Evolutionary conservation across 2,113 vertebrate genomes (phyloP).

Genomic region (Lepus europaeus): DNA sequence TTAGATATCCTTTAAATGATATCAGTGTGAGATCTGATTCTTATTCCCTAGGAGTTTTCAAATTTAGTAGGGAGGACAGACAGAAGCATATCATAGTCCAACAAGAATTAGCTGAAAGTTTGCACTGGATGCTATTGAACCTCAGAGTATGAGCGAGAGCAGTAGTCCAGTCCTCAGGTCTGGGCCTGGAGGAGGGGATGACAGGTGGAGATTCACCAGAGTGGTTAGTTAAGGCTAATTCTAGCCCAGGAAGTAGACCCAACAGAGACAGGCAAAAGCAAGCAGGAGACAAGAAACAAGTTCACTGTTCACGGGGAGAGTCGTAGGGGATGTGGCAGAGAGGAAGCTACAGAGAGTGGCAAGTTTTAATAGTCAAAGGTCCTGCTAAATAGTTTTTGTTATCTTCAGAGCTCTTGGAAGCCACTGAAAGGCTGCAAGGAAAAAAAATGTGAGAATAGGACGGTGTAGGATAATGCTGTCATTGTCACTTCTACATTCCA

Average conservation of each 20-base stretch:
- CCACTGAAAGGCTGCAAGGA: background rate
- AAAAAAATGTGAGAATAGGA: background rate
- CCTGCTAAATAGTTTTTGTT: background rate
- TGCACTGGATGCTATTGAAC: background rate
- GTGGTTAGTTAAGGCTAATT: background rate
- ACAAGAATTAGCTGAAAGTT: background rate
- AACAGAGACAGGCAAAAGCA: background rate
- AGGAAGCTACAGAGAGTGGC: background rate
- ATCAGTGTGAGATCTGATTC: background rate
- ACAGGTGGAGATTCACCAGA: background rate
- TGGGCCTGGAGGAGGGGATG: background rate
- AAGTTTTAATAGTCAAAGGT: background rate
- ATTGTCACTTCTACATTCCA: background rate
- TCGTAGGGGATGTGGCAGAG: background rate
- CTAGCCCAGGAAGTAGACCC: background rate
- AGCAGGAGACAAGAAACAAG: background rate
- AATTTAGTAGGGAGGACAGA: background rate
- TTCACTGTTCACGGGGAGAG: background rate
- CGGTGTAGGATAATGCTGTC: background rate
- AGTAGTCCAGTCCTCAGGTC: background rate
- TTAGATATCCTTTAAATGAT: background rate
- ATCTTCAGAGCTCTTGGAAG: background rate
- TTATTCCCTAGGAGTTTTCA: constrained; percentile 2
- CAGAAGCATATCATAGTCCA: background rate
- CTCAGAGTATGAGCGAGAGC: background rate